Evolutionary conservation across 2,113 vertebrate species (phyloP).

Genomic region (Alectura lathami): DNA sequence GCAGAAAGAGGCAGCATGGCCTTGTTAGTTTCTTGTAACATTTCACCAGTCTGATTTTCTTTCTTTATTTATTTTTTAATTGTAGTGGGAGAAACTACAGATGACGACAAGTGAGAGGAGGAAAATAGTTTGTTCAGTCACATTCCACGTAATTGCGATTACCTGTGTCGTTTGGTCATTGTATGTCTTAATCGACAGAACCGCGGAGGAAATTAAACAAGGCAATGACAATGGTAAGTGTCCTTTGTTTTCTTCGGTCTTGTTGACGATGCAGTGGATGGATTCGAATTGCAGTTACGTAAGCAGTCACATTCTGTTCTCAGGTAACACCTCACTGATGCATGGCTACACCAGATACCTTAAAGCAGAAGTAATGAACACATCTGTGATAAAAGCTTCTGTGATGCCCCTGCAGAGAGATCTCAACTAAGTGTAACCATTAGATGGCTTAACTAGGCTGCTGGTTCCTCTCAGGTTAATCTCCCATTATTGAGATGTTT

Average conservation of each 20-base stretch:
- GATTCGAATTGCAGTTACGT: not conserved
- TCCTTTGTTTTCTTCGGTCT: not conserved
- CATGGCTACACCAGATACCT: not conserved
- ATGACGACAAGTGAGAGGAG: slow-evolving; percentile 92
- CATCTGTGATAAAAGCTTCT: not conserved
- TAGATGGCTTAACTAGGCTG: not conserved
- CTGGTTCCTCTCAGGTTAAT: not conserved
- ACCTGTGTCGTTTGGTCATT: slow-evolving; percentile 93
- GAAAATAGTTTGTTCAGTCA: slow-evolving; percentile 93
- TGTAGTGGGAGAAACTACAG: slow-evolving; percentile 96
- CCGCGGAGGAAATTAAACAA: slow-evolving; percentile 89
- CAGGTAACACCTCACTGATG: not conserved
- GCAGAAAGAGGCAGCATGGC: not conserved
- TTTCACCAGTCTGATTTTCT: not conserved
- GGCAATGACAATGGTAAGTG: slow-evolving; percentile 89
- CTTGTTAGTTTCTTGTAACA: not conserved
- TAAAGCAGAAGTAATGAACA: not conserved
- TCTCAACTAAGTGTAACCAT: not conserved
- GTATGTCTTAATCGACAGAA: slow-evolving; percentile 89
- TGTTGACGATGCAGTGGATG: not conserved
- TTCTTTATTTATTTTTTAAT: not conserved
- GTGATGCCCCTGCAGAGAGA: not conserved
- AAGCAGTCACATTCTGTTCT: not conserved
- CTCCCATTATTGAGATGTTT: not conserved
- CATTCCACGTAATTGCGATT: slow-evolving; percentile 93